Evolutionary conservation across 2,888 invertebrate species (phyloP), one percentile per base, ranked within the genome.

Genomic region (Ennomos erosarius): DNA sequence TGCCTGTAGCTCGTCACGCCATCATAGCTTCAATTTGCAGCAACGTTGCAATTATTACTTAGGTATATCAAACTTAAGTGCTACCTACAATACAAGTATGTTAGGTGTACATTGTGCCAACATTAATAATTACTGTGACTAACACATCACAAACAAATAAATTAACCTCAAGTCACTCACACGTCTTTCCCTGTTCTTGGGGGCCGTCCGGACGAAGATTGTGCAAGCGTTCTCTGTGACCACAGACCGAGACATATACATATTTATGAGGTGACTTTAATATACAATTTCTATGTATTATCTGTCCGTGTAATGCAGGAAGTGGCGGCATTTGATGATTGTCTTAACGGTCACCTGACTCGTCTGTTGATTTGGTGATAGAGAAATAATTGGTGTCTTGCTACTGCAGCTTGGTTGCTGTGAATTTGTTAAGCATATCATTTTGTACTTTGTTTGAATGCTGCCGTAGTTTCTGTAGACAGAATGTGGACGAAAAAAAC

Each of bases 251-350:
- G 81, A 88, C 91, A 83, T 83, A 92, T 91, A 85, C 90, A 92
- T 92, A 92, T 92, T 89, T 88, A 92, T 91, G 88, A 92, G 86
- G 81, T 82, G 85, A 85, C 85, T 89, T 84, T 90, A 90, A 90
- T 91, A 88, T 87, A 92, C 90, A 89, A 90, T 91, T 91, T 92
- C 90, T 90, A 91, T 91, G 90, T 91, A 89, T 90, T 90, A 91
- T 90, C 90, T 90, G 81, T 75, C 75, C 79, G 74, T 79, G 87
- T 89, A 88, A 89, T 86, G 85, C 89, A 90, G 91, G 91, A 92
- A 92, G 87, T 85, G 70, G 85, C 73, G 76, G 78, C 81, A 81
- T 78, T 79, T 78, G 79, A 76, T 85, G 84, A 87, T 88, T 87
- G 89, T 88, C 84, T 87, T 89, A 91, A 90, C 90, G 90, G 90